Evolutionary conservation across 1,140 invertebrate species (phyloP).

Genomic region (Drosophila sturtevanti): DNA sequence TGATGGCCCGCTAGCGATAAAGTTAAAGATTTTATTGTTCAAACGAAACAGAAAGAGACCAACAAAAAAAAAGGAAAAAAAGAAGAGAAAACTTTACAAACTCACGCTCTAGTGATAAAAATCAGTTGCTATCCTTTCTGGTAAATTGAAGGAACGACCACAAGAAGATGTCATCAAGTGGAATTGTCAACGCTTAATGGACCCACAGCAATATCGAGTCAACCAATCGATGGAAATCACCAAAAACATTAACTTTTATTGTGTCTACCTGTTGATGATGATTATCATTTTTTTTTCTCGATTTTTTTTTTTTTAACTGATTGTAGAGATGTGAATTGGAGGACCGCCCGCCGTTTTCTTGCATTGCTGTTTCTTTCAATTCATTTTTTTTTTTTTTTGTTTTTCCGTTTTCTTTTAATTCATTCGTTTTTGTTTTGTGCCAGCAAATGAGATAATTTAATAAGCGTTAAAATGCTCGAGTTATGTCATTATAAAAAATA

Average conservation of each 20-base stretch:
- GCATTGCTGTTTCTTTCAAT: not conserved
- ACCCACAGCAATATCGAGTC: not conserved
- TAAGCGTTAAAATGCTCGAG: slow-evolving; percentile 83
- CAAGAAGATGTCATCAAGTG: slow-evolving; percentile 75
- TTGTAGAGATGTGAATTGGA: slow-evolving; percentile 6
- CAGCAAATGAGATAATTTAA: slow-evolving; percentile 83
- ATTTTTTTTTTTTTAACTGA: not conserved
- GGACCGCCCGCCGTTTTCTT: slow-evolving; percentile 66
- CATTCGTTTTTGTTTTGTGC: slow-evolving; percentile 21
- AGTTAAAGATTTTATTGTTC: slow-evolving; percentile 70
- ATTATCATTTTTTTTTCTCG: not conserved
- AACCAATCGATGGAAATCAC: slow-evolving; percentile 32
- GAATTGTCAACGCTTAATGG: slow-evolving; percentile 70
- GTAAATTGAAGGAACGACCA: not conserved
- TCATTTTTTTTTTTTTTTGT: not conserved
- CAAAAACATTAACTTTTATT: slow-evolving; percentile 71
- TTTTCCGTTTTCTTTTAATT: not conserved
- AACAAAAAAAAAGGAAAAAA: not conserved
- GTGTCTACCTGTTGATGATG: slow-evolving; percentile 62
- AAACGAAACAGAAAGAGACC: slow-evolving; percentile 16
- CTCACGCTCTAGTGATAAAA: slow-evolving; percentile 38
- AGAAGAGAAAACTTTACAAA: not conserved
- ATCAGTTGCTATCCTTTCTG: slow-evolving; percentile 33
- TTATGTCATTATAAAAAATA: slow-evolving; percentile 83
- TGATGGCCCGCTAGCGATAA: slow-evolving; percentile 46